Conservation (phyloP, 2,888 invertebrate species). For the Drosophila bunnanda region DNA sequence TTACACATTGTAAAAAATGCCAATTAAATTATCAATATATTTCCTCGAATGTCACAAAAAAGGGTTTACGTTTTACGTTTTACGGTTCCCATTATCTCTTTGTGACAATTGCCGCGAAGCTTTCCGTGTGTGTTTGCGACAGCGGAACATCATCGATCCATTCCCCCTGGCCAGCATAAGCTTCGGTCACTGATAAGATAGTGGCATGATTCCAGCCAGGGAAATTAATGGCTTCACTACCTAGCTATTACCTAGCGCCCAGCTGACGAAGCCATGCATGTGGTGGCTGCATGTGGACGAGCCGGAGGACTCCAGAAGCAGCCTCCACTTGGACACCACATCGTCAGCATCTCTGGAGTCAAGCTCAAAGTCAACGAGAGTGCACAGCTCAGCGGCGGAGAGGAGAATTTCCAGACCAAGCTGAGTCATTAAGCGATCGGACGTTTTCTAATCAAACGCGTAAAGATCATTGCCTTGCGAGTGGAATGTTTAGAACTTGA, state of each 20-base stretch:
- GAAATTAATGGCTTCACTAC: slow-evolving; percentile 8
- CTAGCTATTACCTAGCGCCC: slow-evolving; percentile 3
- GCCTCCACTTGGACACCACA: slow-evolving; percentile 20
- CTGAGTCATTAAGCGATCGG: slow-evolving; percentile 43
- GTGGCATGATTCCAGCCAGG: slow-evolving; percentile 44
- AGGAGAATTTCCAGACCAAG: slow-evolving; percentile 8
- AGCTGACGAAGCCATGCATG: slow-evolving; percentile 15
- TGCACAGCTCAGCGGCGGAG: slow-evolving; percentile 13
- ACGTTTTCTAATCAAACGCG: slow-evolving; percentile 54
- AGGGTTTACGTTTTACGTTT: slow-evolving; percentile 9
- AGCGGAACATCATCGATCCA: slow-evolving; percentile 14
- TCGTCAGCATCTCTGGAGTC: slow-evolving; percentile 7
- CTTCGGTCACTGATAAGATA: slow-evolving; percentile 45
- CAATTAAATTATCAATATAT: slow-evolving; percentile 10
- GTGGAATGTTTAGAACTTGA: slow-evolving; percentile 28
- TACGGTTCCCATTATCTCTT: slow-evolving; percentile 26
- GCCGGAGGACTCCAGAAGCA: background rate
- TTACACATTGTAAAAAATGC: background rate
- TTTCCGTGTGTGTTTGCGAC: slow-evolving; percentile 2
- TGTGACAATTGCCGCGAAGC: slow-evolving; percentile 23
- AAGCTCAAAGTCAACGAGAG: slow-evolving; percentile 52
- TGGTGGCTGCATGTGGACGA: slow-evolving; percentile 6
- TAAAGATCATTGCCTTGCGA: slow-evolving; percentile 25
- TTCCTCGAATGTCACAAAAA: slow-evolving; percentile 1
- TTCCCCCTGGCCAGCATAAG: slow-evolving; percentile 33